Evolutionary conservation across 2,797 vertebrate genomes (phyloP).

Genomic region (Chanos chanos): DNA sequence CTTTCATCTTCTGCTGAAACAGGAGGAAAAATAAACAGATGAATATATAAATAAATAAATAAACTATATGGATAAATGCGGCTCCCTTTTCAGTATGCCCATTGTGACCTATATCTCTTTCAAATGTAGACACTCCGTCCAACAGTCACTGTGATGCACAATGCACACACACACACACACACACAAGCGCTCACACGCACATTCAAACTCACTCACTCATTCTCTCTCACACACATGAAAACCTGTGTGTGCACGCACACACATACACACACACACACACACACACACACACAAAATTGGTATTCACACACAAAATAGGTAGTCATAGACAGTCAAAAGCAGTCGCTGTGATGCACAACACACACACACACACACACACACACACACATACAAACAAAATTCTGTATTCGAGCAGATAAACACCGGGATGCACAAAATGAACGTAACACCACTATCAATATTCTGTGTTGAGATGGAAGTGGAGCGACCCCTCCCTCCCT

Average conservation of each 20-base stretch:
- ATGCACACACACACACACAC: not conserved
- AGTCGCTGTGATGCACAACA: no score
- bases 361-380: not conserved
- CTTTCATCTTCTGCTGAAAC: not conserved
- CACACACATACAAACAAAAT: not conserved
- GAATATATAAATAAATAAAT: slow-evolving; percentile 22
- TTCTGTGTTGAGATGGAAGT: slow-evolving; percentile 29
- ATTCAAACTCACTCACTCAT: not conserved
- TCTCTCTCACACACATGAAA: no score
- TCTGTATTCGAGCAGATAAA: slow-evolving; percentile 1
- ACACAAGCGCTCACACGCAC: no score
- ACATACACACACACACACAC: not conserved
- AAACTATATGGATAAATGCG: slow-evolving; percentile 18
- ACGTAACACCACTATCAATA: slow-evolving; percentile 5
- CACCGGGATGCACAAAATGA: not conserved
- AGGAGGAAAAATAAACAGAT: slow-evolving; percentile 23
- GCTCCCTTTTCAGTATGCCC: slow-evolving; percentile 24
- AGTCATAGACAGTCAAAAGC: no score
- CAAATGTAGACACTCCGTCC: slow-evolving; percentile 15
- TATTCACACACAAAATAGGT: no score
- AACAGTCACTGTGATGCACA: slow-evolving; percentile 12
- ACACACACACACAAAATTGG: not conserved
- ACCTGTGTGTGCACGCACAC: not conserved
- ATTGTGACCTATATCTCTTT: slow-evolving; percentile 39
- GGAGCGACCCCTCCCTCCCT: slow-evolving; percentile 33